Evolutionary conservation across 2,797 vertebrate species (phyloP).

Genomic region (Falco novaeseelandiae): DNA sequence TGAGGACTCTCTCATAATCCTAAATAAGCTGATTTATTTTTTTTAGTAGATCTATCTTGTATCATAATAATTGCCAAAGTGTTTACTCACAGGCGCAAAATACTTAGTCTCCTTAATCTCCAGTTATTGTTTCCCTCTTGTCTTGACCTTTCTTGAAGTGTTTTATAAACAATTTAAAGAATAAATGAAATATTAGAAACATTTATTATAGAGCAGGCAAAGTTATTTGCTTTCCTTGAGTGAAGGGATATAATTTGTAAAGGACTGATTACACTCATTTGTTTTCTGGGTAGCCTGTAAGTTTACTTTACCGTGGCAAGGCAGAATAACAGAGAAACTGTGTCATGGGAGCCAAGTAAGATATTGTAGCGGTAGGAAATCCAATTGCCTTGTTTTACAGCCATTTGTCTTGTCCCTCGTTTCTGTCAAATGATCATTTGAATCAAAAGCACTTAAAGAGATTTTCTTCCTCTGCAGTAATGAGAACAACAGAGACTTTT

Average conservation of each 20-base stretch:
- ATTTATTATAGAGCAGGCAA: constrained; percentile 58
- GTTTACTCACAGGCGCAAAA: constrained; percentile 58
- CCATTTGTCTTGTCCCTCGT: constrained; percentile 66
- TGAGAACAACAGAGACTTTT: constrained; percentile 71
- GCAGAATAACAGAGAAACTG: constrained; percentile 68
- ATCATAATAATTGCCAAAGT: constrained; percentile 43
- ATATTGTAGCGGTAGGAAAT: constrained; percentile 67
- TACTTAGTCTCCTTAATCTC: constrained; percentile 64
- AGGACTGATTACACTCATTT: constrained; percentile 65
- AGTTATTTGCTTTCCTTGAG: constrained; percentile 70
- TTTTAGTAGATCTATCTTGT: constrained; percentile 15
- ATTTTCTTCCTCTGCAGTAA: constrained; percentile 63
- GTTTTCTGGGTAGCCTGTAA: constrained; percentile 57
- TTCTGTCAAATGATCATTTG: constrained; percentile 63
- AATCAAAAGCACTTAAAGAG: constrained; percentile 67
- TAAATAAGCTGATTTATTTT: background rate
- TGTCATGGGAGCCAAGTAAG: constrained; percentile 65
- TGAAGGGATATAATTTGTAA: constrained; percentile 65
- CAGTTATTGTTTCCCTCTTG: constrained; percentile 56
- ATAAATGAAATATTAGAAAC: constrained; percentile 70
- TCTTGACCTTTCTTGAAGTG: constrained; percentile 63
- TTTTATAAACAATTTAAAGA: constrained; percentile 73
- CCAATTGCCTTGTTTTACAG: constrained; percentile 66
- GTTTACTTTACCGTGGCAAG: constrained; percentile 67
- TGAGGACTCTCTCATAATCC: background rate